Evolutionary conservation across 2,888 invertebrate genomes (phyloP), one percentile per base, ranked within the genome.

Genomic region (Meteorus cinctellus): DNA sequence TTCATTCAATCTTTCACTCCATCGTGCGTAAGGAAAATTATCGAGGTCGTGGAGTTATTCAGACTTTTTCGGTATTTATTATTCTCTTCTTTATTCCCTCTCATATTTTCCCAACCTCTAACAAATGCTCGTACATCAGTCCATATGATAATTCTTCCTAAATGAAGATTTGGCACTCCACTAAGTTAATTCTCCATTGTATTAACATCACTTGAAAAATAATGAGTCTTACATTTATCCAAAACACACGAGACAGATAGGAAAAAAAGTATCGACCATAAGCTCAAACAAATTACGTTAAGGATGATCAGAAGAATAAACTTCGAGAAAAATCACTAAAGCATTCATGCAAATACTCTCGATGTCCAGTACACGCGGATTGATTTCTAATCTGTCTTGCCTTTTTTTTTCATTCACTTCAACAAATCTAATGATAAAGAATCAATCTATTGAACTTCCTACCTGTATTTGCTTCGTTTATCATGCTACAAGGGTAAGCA

Each of bases 401-500:
- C 55, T 55, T 16, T 55, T 55, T 55, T 55, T 19, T 24, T 8
- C 19, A 29, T 41, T 29, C 19, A 62, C 29, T 65, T 62, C 29
- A 55, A 76, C 55, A 48, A 76, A 75, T 51, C 48, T 59, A 59
- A 76, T 45, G 36, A 34, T 63, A 55, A 65, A 73, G 68, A 75
- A 74, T 70, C 63, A 76, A 75, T 75, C 75, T 75, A 75, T 66
- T 63, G 36, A 31, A 72, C 48, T 48, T 75, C 75, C 75, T 75
- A 75, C 75, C 75, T 75, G 75, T 51, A 48, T 51, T 65, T 51
- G 29, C 14, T 63, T 63, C 55, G n/a, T 51, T 62, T 19, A 80
- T 84, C 81, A 83, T 78, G 81, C 81, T 83, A 86, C 82, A 82
- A 82, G 83, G 82, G 82, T 84, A 85, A 86, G 82, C 80, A 74